These are phyloP conservation scores for Palythoa grandiflora DNA, from an alignment of 92 coral and sea anemone genomes.

Conservation along the genomic window DNA sequence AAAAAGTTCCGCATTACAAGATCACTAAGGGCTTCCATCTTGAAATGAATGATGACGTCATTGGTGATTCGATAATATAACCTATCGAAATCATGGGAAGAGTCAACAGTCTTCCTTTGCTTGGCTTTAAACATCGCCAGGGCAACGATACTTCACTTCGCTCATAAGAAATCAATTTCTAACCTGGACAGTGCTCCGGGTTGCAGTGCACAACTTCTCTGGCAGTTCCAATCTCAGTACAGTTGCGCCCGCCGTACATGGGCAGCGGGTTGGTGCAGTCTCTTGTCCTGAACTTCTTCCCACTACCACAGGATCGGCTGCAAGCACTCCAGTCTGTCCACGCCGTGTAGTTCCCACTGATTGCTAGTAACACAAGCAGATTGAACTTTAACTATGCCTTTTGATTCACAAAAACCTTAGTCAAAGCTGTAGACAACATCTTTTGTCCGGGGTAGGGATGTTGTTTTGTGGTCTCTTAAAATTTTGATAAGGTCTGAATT, in stretches of 20 bases:
- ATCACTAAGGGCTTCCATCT: conserved; percentile 9
- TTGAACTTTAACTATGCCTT: neutral
- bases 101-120: neutral
- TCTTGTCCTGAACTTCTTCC: conserved; percentile 76
- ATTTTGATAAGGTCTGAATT: too few relatives aligned
- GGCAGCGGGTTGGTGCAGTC: conserved; percentile 89
- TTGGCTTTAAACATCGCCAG: too few relatives aligned
- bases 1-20: neutral
- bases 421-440: too few relatives aligned
- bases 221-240: conserved; percentile 84
- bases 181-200: conserved; percentile 94
- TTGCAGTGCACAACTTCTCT: conserved; percentile 91
- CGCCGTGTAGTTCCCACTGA: conserved; percentile 85
- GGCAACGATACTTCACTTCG: neutral
- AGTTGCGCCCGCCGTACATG: conserved; percentile 81
- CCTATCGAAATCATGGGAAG: neutral
- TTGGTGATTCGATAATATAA: neutral
- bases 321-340: conserved; percentile 96
- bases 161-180: neutral
- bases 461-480: too few relatives aligned
- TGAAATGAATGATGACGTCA: neutral
- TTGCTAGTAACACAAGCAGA: conserved; percentile 63
- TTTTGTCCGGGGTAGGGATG: too few relatives aligned
- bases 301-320: conserved; percentile 92
- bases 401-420: too few relatives aligned